Evolutionary conservation across 2,797 vertebrate species (phyloP), one percentile per base, ranked within the genome.

Genomic region (Clamator glandarius): DNA sequence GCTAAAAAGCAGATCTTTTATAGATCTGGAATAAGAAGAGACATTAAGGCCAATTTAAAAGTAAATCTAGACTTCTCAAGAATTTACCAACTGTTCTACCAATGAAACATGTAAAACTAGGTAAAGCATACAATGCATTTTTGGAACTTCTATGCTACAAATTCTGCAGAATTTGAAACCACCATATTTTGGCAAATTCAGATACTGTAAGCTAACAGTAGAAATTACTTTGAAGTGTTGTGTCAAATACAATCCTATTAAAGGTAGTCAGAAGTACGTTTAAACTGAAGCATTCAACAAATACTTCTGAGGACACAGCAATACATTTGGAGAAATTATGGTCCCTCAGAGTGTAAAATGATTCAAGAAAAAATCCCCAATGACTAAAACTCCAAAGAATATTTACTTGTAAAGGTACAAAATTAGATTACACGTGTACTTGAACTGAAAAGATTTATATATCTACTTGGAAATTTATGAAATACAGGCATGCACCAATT

Each of bases 21-120:
- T n/a, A 81, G 83, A 95, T 68, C 77, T 85, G 26, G 70, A 23
- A 52, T 50, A 64, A 88, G 79, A 80, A 76, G 36, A 96, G 78
- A 55, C 59, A 36, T 41, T 75, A 88, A 33, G 52, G n/a, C 19
- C 11, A 61, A 63, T 20, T 7, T 52, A 11, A 80, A 90, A 90
- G 54, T 12, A 61, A 59, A 72, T 39, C 31, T 61, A 46, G 62
- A 64, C n/a, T 69, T 86, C 31, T 33, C 28, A 76, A 85, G 39
- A 58, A 29, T 82, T 63, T 89, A 85, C 46, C 19, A 61, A 36
- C 14, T 63, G 8, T 52, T 73, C 54, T 24, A 90, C 23, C 11
- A 78, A 10, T 11, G 18, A 68, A 81, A 9, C 7, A 85, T 85
- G 25, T 20, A 59, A 31, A 76, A 63, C 11, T 2, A 80, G 18